phyloP scores from a whole-genome alignment of 2,797 vertebrate genomes.

The Monodelphis domestica region DNA sequence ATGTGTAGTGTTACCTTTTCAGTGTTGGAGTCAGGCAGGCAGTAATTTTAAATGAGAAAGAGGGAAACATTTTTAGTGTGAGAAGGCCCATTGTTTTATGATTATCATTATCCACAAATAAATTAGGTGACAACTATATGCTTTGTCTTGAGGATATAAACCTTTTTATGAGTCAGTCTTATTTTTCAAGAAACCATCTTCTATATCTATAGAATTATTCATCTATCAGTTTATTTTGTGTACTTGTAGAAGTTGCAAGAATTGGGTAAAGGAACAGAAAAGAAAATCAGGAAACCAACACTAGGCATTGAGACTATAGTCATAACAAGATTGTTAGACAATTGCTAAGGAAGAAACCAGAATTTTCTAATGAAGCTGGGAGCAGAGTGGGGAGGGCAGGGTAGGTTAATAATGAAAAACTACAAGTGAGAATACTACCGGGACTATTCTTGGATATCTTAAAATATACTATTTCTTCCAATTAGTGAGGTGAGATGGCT shows the following conservation, averaged over 20 bases:
- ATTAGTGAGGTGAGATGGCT: not conserved
- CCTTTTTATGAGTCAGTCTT: not conserved
- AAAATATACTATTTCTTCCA: not conserved
- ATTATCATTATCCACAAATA: not conserved
- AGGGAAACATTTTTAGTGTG: not conserved
- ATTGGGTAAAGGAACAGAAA: not conserved
- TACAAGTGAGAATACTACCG: not conserved
- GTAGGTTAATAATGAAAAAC: not conserved
- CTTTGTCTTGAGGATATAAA: not conserved
- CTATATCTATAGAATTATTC: not conserved
- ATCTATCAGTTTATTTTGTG: slow-evolving; percentile 1
- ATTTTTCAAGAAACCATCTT: not conserved
- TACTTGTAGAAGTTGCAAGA: slow-evolving; percentile 8
- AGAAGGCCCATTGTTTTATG: not conserved
- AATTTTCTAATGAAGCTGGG: not conserved
- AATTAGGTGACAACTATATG: not conserved
- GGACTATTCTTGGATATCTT: not conserved
- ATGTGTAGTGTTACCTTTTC: not conserved
- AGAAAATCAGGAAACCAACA: not conserved
- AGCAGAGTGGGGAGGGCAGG: not conserved
- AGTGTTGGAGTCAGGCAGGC: not conserved
- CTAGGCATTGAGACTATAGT: not conserved
- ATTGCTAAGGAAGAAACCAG: not conserved
- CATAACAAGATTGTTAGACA: not conserved
- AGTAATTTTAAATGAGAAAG: not conserved